Base-by-base conservation (phyloP, 2,113 vertebrate genomes). In the Ptilorrhoa leucosticta region DNA sequence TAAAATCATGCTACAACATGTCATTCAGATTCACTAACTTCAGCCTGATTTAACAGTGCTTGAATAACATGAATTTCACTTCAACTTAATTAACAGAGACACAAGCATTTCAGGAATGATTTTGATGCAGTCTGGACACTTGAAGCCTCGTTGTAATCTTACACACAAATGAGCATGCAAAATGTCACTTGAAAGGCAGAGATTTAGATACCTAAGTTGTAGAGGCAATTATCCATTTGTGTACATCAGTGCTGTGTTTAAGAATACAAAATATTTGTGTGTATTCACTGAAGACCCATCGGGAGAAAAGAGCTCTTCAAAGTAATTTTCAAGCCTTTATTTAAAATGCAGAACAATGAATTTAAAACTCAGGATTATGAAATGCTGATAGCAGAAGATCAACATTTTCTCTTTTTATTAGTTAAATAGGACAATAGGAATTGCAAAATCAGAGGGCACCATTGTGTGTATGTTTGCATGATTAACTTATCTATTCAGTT, bases 51-150 rank as follows among this genome's bases (percentile, higher is more conserved):
- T 94, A 96, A 79, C 88, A 90, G 80, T 89, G 86, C 86, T 94
- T 95, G 92, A 96, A 84, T 87, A 94, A 90, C 70, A 81, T 82
- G 84, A 96, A 89, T 96, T 96, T 97, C 96, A 87, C 92, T 96
- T 96, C 88, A 96, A 96, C 87, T 91, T 96, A 91, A 96, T 97
- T 96, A 93, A 92, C 57, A 84, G 69, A 87, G 48, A 71, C 79
- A 87, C 78, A 92, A 96, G 83, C 72, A 84, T 95, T 96, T 96
- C 92, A 92, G 92, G 89, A 94, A 96, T 94, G 18, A 93, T 96
- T 96, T 86, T 94, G 92, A 71, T 92, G 65, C 88, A 53, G 80
- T 57, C 53, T 91, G 94, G 94, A 92, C 57, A 79, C 90, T 96
- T 96, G 93, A 93, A 95, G 27, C 80, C 48, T 94, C 90, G 54